Evolutionary conservation across 1,140 invertebrate genomes (phyloP).

Genomic region (Cepaea nemoralis): DNA sequence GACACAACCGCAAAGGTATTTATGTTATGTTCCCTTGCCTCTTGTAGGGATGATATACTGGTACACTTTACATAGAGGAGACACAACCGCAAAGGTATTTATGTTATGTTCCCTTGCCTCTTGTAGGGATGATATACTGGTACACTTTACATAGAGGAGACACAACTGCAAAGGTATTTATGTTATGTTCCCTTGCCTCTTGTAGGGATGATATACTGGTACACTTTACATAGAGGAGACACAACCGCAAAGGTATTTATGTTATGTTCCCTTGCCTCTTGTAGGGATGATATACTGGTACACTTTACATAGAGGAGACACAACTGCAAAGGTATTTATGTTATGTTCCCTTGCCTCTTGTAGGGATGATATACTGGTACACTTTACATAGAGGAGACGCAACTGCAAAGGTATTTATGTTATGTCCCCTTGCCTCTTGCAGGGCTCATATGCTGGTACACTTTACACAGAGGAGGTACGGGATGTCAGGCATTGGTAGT

Average conservation of each 20-base stretch:
- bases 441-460: too few species aligned
- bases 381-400: conserved; percentile 87
- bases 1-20: conserved; percentile 77
- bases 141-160: conserved; percentile 91
- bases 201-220: too few species aligned
- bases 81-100: conserved; percentile 76
- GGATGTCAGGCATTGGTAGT: conserved; percentile 73
- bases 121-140: too few species aligned
- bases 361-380: too few species aligned
- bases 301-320: conserved; percentile 86
- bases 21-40: too few species aligned
- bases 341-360: too few species aligned
- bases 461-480: conserved; percentile 86
- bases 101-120: too few species aligned
- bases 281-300: too few species aligned
- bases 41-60: too few species aligned
- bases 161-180: conserved; percentile 75
- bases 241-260: conserved; percentile 75
- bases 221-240: conserved; percentile 88
- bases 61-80: conserved; percentile 90
- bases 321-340: conserved; percentile 74
- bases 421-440: too few species aligned
- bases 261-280: too few species aligned
- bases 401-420: conserved; percentile 73
- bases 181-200: too few species aligned